Base-by-base conservation (phyloP, 2,888 invertebrate species). In the Acanthacorydalis orientalis region DNA sequence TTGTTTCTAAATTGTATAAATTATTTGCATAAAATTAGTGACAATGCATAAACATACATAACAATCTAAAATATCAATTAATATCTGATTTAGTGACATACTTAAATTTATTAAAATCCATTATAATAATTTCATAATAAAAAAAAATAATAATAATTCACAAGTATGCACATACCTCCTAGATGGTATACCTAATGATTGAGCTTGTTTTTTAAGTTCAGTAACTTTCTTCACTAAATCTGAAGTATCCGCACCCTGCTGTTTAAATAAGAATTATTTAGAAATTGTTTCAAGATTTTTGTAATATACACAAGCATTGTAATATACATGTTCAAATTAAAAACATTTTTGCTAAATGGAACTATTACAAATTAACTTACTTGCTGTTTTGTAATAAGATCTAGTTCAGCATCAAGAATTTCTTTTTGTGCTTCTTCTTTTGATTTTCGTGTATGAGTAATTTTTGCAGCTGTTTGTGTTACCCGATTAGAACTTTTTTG, bases 381-480 rank as follows among this genome's bases (percentile, higher is more conserved):
- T 64, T 81, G 87, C 59, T 91, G 88, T 55, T 88, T 88, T 1
- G 84, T 86, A 57, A 91, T 87, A 53, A 93, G 69, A 61, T 95
- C 93, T 58, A 93, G 64, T 60, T 95, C 93, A 1, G 89, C 85
- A 60, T 93, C 93, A 9, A 93, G 69, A 45, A 93, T 78, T 59
- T 92, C 91, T 58, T 86, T 87, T 61, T 90, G 86, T 1, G 86
- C 80, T 57, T 87, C 86, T 58, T 86, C 85, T 53, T 82, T 76
- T 1, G 80, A 80, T 58, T 82, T 83, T 31, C 69, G 68, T 1
- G 72, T 69, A 48, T 68, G 62, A 14, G 62, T 58, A 39, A 50
- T 40, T 50, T 53, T 54, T 7, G 50, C 49, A 7, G 53, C 49
- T 7, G 35, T 46, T 11, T 54, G 48, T 11, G 40, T 31, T 49